Evolutionary conservation across 2,113 vertebrate species (phyloP), one percentile per base, ranked within the genome.

Genomic region (Callaeas wilsoni): DNA sequence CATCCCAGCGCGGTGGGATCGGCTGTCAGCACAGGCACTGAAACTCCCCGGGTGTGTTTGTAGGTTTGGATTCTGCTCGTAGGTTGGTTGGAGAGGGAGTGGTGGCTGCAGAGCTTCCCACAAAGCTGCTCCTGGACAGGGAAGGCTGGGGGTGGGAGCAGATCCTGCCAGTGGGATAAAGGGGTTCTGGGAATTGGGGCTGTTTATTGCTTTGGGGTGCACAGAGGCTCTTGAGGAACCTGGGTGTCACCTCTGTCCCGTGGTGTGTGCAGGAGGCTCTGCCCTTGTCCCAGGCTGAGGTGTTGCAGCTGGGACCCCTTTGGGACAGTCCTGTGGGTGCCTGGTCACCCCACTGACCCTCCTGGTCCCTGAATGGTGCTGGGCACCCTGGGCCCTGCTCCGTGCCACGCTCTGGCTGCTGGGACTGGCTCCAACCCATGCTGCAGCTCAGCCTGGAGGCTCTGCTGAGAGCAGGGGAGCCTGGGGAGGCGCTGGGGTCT

Each of bases 351-450:
- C 14, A 16, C 30, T 16, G 55, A 22, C 49, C n/a, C 23, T 37
- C 12, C 41, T 15, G 41, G 7, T n/a, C n/a, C 87, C 71, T 13
- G 0, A 3, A 4, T 7, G 10, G 49, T 29, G 16, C 42, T 3
- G 7, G 84, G 16, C 21, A 10, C 44, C 20, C 56, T 6, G 44
- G 59, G 9, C 29, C n/a, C 50, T 33, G 22, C 55, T 63, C 21
- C 0, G 15, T 1, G 5, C 62, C 1, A 0, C 0, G 4, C 41
- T 74, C 35, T 3, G 4, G 57, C 18, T 0, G 0, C 80, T 39
- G 50, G 37, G 22, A 2, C 30, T 9, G 64, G 13, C 47, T 75
- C 5, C 3, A 23, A 1, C n/a, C 39, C 8, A 0, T 25, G 56
- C 79, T 44, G 26, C 60, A 53, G 70, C 88, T 84, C 83, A 41